These are phyloP conservation scores for Globia sparganii DNA, from an alignment of 2,888 invertebrate genomes.

Conservation along the genomic window DNA sequence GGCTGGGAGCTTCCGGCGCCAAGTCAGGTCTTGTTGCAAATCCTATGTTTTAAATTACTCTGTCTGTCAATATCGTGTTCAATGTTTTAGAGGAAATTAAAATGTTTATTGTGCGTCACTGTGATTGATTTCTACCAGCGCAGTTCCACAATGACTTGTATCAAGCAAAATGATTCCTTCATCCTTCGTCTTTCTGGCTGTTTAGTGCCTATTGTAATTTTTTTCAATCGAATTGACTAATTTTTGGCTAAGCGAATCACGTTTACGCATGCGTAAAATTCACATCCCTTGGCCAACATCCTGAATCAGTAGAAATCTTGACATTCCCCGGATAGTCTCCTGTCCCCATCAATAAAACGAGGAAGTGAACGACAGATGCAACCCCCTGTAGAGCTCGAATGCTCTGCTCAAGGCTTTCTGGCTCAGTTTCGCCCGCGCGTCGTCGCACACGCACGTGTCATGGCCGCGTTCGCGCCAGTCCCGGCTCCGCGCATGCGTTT, in stretches of 20 bases:
- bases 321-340: constrained; percentile 24
- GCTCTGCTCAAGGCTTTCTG: constrained; percentile 37
- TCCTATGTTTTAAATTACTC: constrained; percentile 46
- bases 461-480: constrained; percentile 76
- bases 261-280: neutral
- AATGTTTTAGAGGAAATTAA: neutral
- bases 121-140: neutral
- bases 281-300: constrained; percentile 12
- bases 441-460: constrained; percentile 76
- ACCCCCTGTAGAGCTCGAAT: constrained; percentile 57
- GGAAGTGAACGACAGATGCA: constrained; percentile 66
- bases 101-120: neutral
- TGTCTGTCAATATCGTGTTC: neutral
- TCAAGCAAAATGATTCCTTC: neutral
- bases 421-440: constrained; percentile 67
- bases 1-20: constrained; percentile 69
- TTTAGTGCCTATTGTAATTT: neutral
- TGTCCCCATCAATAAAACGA: constrained; percentile 55
- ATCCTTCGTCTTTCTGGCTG: neutral
- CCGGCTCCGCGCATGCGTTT: constrained; percentile 85
- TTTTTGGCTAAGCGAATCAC: neutral
- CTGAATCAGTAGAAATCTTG: constrained; percentile 39
- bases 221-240: neutral
- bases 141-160: neutral
- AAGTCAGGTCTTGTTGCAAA: constrained; percentile 48